Evolutionary conservation across 2,888 invertebrate species (phyloP).

Genomic region (Apotomis capreana): DNA sequence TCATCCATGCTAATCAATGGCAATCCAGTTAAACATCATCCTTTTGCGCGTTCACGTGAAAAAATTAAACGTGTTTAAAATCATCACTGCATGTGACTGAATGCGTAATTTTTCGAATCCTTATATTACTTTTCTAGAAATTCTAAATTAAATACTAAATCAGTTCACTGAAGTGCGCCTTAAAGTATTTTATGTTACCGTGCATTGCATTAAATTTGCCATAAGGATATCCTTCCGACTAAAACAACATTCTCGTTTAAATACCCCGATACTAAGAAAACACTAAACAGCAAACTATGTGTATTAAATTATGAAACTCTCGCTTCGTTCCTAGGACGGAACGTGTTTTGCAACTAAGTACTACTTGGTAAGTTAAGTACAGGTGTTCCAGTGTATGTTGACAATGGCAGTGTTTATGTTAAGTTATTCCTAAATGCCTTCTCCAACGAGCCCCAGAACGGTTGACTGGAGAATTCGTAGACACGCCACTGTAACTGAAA

Average conservation of each 20-base stretch:
- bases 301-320: neutral
- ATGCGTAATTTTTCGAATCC: constrained; percentile 1
- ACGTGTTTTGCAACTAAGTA: neutral
- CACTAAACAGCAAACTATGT: neutral
- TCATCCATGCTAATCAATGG: constrained; percentile 40
- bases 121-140: no score
- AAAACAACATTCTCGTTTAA: neutral
- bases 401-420: neutral
- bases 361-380: neutral
- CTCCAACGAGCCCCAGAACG: neutral
- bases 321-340: neutral
- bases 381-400: neutral
- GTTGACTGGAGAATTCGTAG: neutral
- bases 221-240: neutral
- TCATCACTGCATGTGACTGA: constrained; percentile 21
- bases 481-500: neutral
- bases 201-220: no score
- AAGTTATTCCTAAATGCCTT: neutral
- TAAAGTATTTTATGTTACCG: neutral
- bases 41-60: constrained; percentile 40
- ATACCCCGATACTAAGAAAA: neutral
- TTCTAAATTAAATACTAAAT: no score
- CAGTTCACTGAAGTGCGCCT: no score
- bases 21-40: constrained; percentile 36
- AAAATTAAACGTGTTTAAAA: constrained; percentile 31